These are phyloP conservation scores for Lamprologus ornatipinnis DNA, from an alignment of 2,113 vertebrate genomes.

Conservation along the genomic window DNA sequence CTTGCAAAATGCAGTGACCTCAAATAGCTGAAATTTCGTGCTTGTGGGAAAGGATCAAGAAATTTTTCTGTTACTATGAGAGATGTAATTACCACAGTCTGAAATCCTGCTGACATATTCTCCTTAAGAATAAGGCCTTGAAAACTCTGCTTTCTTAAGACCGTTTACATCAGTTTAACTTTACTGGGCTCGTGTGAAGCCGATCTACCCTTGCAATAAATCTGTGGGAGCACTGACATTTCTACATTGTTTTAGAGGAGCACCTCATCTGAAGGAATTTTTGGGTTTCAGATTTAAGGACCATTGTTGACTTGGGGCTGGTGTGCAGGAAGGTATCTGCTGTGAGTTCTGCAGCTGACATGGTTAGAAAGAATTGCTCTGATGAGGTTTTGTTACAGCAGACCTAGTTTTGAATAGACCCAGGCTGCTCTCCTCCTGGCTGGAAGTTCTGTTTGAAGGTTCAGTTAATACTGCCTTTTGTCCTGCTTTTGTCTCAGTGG, in stretches of 20 bases:
- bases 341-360: background rate
- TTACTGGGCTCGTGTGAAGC: background rate
- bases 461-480: background rate
- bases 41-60: background rate
- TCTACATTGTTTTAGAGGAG: background rate
- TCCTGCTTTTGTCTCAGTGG: background rate
- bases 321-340: slow-evolving; percentile 15
- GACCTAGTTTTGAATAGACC: slow-evolving; percentile 22
- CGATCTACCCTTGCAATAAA: background rate
- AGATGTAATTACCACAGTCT: background rate
- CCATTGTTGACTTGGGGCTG: slow-evolving; percentile 22
- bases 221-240: background rate
- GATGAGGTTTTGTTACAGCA: slow-evolving; percentile 45
- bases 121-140: background rate
- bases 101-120: background rate
- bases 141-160: background rate
- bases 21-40: background rate
- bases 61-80: background rate
- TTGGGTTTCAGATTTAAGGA: slow-evolving; percentile 22
- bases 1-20: background rate
- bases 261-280: background rate
- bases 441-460: background rate
- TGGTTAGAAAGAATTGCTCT: slow-evolving; percentile 49
- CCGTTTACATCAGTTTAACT: background rate
- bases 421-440: background rate